These are phyloP conservation scores for Solenopsis fugax DNA, from an alignment of 1,140 invertebrate genomes.

Conservation along the genomic window DNA sequence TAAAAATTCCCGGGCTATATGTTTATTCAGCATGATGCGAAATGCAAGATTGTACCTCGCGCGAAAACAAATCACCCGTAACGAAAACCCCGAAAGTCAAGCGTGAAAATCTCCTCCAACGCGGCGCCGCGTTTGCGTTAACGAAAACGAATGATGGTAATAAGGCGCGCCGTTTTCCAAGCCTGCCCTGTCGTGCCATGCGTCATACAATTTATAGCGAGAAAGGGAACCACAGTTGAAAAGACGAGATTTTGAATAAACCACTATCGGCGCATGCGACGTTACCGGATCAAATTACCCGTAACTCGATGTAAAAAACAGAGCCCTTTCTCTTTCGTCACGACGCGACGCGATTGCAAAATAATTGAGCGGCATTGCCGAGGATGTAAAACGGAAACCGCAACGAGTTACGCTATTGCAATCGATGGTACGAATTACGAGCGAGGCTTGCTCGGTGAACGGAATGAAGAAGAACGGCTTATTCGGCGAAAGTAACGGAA, in stretches of 20 bases:
- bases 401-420: constrained; percentile 24
- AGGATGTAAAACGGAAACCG: not conserved
- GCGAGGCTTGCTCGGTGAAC: constrained; percentile 2
- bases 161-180: constrained; percentile 56
- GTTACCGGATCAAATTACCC: constrained; percentile 12
- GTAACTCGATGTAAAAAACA: not conserved
- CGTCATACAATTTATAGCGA: constrained; percentile 59
- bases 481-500: constrained; percentile 23
- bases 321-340: not conserved
- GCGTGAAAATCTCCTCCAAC: constrained; percentile 53
- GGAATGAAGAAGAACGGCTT: constrained; percentile 58
- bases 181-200: constrained; percentile 42
- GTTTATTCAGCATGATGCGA: constrained; percentile 36
- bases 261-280: constrained; percentile 15
- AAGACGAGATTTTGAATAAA: constrained; percentile 54
- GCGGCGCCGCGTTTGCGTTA: constrained; percentile 57
- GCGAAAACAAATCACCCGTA: constrained; percentile 57
- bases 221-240: not conserved
- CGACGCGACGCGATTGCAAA: not conserved
- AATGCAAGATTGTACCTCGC: constrained; percentile 49
- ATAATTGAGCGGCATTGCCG: not conserved
- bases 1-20: constrained; percentile 26
- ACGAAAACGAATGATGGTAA: constrained; percentile 65
- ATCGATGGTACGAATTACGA: constrained; percentile 54
- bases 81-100: constrained; percentile 57